These are phyloP conservation scores for Ichneumoninae sp. DNA, from an alignment of 2,888 invertebrate species.

Conservation along the genomic window DNA sequence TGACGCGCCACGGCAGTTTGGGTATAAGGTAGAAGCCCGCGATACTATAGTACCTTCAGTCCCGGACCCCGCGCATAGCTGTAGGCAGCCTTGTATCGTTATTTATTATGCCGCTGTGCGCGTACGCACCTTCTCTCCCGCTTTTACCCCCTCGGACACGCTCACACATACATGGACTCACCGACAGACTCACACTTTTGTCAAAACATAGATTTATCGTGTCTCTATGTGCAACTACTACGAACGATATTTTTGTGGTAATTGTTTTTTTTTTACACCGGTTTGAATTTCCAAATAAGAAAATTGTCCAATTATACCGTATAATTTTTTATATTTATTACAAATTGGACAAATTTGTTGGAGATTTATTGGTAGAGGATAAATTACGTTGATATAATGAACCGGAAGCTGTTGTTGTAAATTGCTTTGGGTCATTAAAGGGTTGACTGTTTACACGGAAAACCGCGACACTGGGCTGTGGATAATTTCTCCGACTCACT, in stretches of 20 bases:
- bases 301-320: slow-evolving; percentile 5
- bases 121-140: slow-evolving; percentile 43
- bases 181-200: too few species aligned
- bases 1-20: slow-evolving; percentile 80
- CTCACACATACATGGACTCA: background rate
- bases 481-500: slow-evolving; percentile 35
- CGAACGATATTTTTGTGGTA: background rate
- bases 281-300: background rate
- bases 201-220: slow-evolving; percentile 14
- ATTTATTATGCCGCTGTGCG: slow-evolving; percentile 76
- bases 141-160: background rate
- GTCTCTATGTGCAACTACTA: background rate
- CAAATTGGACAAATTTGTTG: background rate
- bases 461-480: slow-evolving; percentile 22
- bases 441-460: background rate
- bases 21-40: slow-evolving; percentile 75
- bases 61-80: slow-evolving; percentile 69
- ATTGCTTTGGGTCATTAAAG: background rate
- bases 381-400: background rate
- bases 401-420: slow-evolving; percentile 11
- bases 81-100: slow-evolving; percentile 79
- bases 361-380: background rate
- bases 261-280: background rate
- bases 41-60: slow-evolving; percentile 57
- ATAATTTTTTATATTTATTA: background rate